Evolutionary conservation across 2,797 vertebrate species (phyloP).

Genomic region (Pelobates cultripes): DNA sequence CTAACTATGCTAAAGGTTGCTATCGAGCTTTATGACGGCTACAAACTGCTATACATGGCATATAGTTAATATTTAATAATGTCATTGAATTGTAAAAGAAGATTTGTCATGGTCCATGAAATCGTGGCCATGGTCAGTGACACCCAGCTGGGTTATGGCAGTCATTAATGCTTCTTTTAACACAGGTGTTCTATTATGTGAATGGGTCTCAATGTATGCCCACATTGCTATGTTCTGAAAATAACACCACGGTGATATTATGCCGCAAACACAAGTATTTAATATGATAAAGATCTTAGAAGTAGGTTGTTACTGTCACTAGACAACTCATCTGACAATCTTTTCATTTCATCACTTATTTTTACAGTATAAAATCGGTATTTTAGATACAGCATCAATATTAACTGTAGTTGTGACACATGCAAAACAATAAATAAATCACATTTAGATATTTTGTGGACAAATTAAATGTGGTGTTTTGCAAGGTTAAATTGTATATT

Average conservation of each 20-base stretch:
- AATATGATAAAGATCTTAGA: no score
- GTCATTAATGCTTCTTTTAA: not conserved
- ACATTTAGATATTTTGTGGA: no score
- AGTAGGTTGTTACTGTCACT: no score
- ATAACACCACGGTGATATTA: not conserved
- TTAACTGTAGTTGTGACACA: no score
- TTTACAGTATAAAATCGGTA: no score
- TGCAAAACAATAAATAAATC: no score
- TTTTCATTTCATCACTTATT: no score
- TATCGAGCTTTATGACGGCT: not conserved
- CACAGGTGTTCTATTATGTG: not conserved
- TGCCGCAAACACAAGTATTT: not conserved
- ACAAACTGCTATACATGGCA: not conserved
- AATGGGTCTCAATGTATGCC: not conserved
- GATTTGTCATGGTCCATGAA: constrained; percentile 6
- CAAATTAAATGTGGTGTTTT: no score
- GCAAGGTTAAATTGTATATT: no score
- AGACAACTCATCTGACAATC: no score
- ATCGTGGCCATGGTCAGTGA: not conserved
- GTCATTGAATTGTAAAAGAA: not conserved
- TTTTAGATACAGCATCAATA: no score
- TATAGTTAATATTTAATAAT: not conserved
- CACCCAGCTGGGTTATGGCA: constrained; percentile 1
- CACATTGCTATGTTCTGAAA: not conserved
- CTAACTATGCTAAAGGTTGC: not conserved